phyloP scores from a whole-genome alignment of 2,888 invertebrate species.

The Halictus quadricinctus region DNA sequence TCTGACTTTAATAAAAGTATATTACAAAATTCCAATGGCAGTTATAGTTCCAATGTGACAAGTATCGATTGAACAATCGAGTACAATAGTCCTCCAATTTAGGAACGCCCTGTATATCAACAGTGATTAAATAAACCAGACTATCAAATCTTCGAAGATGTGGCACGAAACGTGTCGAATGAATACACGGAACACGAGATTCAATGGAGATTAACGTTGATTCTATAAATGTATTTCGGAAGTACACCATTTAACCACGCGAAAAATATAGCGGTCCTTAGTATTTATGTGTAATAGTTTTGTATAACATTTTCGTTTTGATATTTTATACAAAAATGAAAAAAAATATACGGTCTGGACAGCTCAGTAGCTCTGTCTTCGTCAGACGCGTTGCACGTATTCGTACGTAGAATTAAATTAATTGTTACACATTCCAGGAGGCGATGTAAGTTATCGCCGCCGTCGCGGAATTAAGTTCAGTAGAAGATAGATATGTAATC shows the following conservation, averaged over 20 bases:
- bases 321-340: constrained; percentile 56
- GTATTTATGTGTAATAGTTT: constrained; percentile 19
- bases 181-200: not conserved
- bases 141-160: not conserved
- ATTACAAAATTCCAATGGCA: not conserved
- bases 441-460: constrained; percentile 30
- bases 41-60: not conserved
- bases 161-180: not conserved
- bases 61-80: not conserved
- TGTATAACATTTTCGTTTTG: constrained; percentile 28
- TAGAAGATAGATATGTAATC: constrained; percentile 64
- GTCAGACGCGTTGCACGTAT: constrained; percentile 19
- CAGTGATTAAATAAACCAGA: not conserved
- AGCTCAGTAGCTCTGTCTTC: constrained; percentile 15
- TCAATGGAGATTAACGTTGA: not conserved
- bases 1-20: not conserved
- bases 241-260: constrained; percentile 46
- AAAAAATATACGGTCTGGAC: constrained; percentile 45
- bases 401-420: constrained; percentile 46
- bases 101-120: not conserved
- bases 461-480: constrained; percentile 32
- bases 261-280: constrained; percentile 33
- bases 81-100: not conserved
- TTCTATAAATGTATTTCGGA: constrained; percentile 48
- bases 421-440: constrained; percentile 42